Evolutionary conservation across 2,113 vertebrate species (phyloP).

Genomic region (Aphelocoma coerulescens): DNA sequence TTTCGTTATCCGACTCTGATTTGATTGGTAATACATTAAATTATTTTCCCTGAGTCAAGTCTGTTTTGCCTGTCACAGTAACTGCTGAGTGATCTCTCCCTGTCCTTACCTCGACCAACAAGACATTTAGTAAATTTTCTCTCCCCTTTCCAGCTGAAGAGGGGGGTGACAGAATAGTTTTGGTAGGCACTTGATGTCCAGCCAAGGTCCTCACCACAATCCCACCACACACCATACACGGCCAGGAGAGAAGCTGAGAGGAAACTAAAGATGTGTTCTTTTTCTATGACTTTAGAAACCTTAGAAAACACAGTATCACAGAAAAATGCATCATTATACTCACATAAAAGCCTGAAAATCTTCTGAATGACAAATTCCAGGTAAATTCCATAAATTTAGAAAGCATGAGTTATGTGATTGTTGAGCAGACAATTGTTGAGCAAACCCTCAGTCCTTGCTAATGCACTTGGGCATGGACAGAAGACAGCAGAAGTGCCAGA

Average conservation of each 20-base stretch:
- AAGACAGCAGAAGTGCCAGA: not conserved
- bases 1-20: not conserved
- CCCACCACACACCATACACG: too few species aligned
- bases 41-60: not conserved
- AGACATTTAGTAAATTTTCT: not conserved
- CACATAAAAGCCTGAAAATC: not conserved
- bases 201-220: not conserved
- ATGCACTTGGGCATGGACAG: not conserved
- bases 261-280: not conserved
- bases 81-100: not conserved
- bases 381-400: not conserved
- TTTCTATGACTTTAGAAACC: not conserved
- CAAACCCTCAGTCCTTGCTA: not conserved
- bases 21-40: not conserved
- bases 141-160: not conserved
- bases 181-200: not conserved
- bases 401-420: not conserved
- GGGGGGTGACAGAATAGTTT: not conserved
- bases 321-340: not conserved
- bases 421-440: not conserved
- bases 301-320: not conserved
- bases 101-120: rapidly evolving
- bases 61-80: not conserved
- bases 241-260: not conserved
- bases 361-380: not conserved